Base-by-base conservation (phyloP, 30 jellyfish, hydroid and myxozoan genomes). In the Cassiopea andromeda region DNA sequence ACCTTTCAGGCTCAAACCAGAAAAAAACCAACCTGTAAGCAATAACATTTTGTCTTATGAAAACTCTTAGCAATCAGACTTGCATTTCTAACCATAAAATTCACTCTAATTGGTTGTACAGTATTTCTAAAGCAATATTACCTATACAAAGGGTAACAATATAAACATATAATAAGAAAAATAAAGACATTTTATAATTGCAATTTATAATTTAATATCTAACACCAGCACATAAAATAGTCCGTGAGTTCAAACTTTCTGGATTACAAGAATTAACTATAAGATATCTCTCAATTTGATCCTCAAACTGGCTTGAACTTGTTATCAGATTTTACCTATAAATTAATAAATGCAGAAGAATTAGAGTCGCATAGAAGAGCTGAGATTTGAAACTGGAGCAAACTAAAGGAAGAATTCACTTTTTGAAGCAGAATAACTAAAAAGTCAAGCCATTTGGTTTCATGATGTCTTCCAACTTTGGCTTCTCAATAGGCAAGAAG, bases 101-200 rank as follows among this genome's bases (percentile, higher is more conserved):
- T 64, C 43, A 64, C 43, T 64, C 43, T 64, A 75, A 75, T 75
- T 75, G 74, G 49, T 17, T 77, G 16, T 0, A 48, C 2, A 15
- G 75, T 60, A 80, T n/a, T 64, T 17, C 46, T 80, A 27, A 54
- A 54, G 12, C 43, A 80, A 8, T n/a, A 16, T 49, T 60, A 80
- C 45, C 79, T 80, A 80, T 80, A 80, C 88, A 80, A 80, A 60
- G 44, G 1, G 49, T 14, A 58, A 58, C 64, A 3, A 10, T 54
- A 10, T 54, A 80, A 58, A 59, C 19, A 80, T 58, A 58, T 79
- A 80, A 80, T 48, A 9, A 58, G 47, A 38, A 80, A 80, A 80
- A 80, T 80, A 58, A 75, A 75, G 47, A 48, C 46, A 50, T 14
- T 75, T 7, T 75, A 46, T 46, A 47, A 75, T 47, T 75, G 10